These are phyloP conservation scores for Ashinkailepas kermadecensis DNA, from an alignment of 2,888 invertebrate species.

Conservation along the genomic window DNA sequence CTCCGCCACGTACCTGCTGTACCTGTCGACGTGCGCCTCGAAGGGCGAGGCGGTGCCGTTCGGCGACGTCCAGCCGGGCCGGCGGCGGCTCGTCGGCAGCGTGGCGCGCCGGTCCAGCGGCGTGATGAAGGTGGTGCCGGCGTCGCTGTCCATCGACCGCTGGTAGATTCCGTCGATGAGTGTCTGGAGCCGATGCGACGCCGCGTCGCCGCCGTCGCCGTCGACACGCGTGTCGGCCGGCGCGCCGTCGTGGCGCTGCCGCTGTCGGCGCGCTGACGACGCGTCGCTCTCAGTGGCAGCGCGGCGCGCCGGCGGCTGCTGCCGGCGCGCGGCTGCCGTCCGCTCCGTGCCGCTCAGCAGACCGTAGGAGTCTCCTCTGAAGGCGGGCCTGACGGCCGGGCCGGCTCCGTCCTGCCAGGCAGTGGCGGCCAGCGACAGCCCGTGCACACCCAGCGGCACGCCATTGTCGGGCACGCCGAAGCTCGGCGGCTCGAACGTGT, in stretches of 20 bases:
- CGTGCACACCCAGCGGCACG: background rate
- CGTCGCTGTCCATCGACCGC: background rate
- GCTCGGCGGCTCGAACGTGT: background rate
- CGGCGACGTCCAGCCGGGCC: background rate
- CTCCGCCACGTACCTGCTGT: background rate
- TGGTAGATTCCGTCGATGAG: conserved; percentile 3
- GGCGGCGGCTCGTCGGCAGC: background rate
- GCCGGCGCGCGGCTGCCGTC: background rate
- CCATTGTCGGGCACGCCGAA: background rate
- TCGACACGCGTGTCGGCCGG: background rate
- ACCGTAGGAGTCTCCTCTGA: background rate
- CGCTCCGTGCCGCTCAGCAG: background rate
- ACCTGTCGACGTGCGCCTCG: background rate
- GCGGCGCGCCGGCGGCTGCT: background rate
- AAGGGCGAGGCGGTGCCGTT: background rate
- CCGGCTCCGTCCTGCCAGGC: background rate
- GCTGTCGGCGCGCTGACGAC: too few relatives aligned
- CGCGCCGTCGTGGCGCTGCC: too few relatives aligned
- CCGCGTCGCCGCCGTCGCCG: background rate
- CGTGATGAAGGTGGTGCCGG: background rate
- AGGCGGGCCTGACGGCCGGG: background rate
- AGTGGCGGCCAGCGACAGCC: background rate
- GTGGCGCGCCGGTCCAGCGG: background rate
- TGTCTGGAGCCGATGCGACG: background rate
- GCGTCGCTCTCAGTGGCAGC: background rate